Percentiles rank a stretch among this genome's conserved stretches.
These are phyloP conservation scores for Aegithalos caudatus DNA, from an alignment of 2,113 vertebrate genomes.

Conservation along the genomic window DNA sequence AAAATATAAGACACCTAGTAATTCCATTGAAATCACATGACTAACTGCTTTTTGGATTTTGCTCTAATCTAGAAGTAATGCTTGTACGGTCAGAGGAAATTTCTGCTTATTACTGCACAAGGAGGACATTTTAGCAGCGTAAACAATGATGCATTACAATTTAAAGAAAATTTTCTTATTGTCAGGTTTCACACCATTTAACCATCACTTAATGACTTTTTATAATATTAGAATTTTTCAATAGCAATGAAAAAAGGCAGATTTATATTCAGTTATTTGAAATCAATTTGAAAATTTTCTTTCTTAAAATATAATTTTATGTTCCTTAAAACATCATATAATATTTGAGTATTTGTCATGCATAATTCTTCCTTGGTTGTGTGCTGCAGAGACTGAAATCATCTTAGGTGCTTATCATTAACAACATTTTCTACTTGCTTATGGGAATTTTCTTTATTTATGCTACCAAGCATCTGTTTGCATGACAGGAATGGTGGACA, in stretches of 20 bases:
- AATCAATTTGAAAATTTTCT: neutral
- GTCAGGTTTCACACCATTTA: neutral
- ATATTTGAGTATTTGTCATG: neutral
- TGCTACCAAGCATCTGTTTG: slow-evolving; percentile 44
- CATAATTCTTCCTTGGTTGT: neutral
- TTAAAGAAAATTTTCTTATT: neutral
- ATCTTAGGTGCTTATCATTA: neutral
- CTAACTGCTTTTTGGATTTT: neutral
- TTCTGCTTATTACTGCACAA: neutral
- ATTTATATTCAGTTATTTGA: neutral
- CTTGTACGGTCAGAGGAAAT: neutral
- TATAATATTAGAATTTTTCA: neutral
- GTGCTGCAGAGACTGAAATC: neutral
- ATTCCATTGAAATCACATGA: neutral
- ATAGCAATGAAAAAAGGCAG: neutral
- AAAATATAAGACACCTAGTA: neutral
- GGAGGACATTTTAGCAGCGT: neutral
- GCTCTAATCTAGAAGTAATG: neutral
- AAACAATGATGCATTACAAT: neutral
- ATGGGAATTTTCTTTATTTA: slow-evolving; percentile 38
- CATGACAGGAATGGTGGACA: slow-evolving; percentile 21
- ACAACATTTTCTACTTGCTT: neutral
- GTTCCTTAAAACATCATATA: neutral
- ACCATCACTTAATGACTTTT: neutral
- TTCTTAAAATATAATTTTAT: neutral